Base-by-base conservation (phyloP, 1,140 invertebrate species). In the Drosophila ercepeae region DNA sequence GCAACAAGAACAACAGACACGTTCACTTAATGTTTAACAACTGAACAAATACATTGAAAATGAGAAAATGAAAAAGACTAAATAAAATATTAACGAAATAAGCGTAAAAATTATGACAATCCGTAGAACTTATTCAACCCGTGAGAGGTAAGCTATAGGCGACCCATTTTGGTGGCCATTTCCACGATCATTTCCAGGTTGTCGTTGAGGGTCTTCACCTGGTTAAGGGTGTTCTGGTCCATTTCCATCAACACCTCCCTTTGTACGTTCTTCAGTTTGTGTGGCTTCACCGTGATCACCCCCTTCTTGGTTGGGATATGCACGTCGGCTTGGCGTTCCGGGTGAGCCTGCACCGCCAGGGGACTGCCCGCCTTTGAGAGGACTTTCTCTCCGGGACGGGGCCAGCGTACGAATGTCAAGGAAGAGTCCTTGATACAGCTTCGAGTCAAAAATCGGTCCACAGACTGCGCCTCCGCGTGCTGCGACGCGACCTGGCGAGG, bases 281-380 rank as follows among this genome's bases (percentile, higher is more conserved):
- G 52, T 0, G 90, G 75, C n/a, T 84, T 69, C 50, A 89, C 41
- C 1, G 65, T 83, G 5, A 91, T 63, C 0, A 90, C 74, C 0
- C 93, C 94, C 84, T 92, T 91, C 1, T 72, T 54, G 13, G 94
- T 73, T 19, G 93, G 93, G 16, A 94, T 93, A 79, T 93, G 93
- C 1, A 94, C 90, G 61, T 93, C 94, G 1, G 92, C 92, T 45
- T 71, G 91, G 4, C 74, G 77, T 55, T 93, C 92, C 13, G 77
- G 63, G 7, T 59, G 63, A 0, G 45, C 25, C 21, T 82, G 81
- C 0, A 94, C 92, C 19, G 94, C 89, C 2, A 94, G 71, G 0
- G 94, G 94, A 70, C 93, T 94, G 16, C 94, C 94, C 39, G 92
- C 90, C 89, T 93, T 92, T 7, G 94, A 94, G 16, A 94, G 88